Evolutionary conservation across 2,888 invertebrate species (phyloP), one percentile per base, ranked within the genome.

Genomic region (Agrypnus murinus): DNA sequence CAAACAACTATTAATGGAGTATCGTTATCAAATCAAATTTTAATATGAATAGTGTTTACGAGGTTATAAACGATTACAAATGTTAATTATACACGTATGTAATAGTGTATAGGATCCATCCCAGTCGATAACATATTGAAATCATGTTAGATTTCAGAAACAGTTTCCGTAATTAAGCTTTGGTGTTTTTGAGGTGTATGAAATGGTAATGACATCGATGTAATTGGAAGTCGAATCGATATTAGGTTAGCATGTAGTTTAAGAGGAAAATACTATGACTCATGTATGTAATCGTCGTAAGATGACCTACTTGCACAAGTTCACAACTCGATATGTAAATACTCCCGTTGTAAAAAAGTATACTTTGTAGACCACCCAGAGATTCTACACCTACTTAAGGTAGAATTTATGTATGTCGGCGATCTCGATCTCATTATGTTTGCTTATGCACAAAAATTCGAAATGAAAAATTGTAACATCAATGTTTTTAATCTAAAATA

Each of bases 191-290:
- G 32, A 50, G 5, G 31, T 31, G 50, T 8, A 50, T 19, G 12
- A 31, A 50, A n/a, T 50, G 12, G 31, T 7, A 19, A 50, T 50
- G 50, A 50, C 50, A 50, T n/a, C 50, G 25, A n/a, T 25, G 10
- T 19, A 19, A 50, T 50, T 50, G 32, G 12, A 8, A 50, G 31
- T 50, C 31, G 31, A 50, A 50, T 50, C 50, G 12, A 50, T 50
- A 50, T n/a, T 25, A 19, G 32, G 25, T n/a, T 31, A 32, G 31
- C 4, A 12, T n/a, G 32, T 31, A 32, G 2, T 31, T 50, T 12
- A 32, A 5, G 31, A 43, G 50, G 50, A 50, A 50, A 50, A 50
- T 1, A 14, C 6, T 32, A 50, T 50, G 50, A 50, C 31, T 50
- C 50, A 50, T n/a, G 31, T 50, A 12, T 50, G 12, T 12, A 50